Base-by-base conservation (phyloP, 2,888 invertebrate species). In the Pinctada fucata region DNA sequence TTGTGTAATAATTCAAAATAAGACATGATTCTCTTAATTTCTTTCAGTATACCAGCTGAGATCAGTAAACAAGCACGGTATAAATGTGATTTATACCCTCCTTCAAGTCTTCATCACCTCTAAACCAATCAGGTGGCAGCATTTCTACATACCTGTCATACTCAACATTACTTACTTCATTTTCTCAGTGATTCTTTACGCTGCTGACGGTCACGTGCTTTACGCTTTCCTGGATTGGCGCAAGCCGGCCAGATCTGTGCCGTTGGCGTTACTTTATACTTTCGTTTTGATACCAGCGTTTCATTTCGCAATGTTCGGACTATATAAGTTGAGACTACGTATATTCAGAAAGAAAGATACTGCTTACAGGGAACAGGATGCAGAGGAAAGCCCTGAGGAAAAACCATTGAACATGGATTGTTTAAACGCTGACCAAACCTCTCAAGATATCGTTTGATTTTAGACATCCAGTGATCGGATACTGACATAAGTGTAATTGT, bases 21-120 rank as follows among this genome's bases (percentile, higher is more conserved):
- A 31, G 31, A 31, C 31, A 31, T 31, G 31, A 58, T 58, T 58
- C 58, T 58, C 8, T 58, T 58, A 58, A 10, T 10, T 58, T 58
- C 13, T 58, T 58, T 58, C 58, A 58, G 58, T 58, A 10, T 58
- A 58, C 58, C 58, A 13, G 8, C 13, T 58, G 8, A 72, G 72
- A 16, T 70, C 77, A 4, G 67, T 77, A 47, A 72, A 72, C 72
- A 72, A 72, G 52, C 72, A 72, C 52, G 72, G 72, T 5, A 52
- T 72, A 51, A 72, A 72, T 13, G 50, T 72, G 13, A 4, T 72
- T 8, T 72, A 52, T 13, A 52, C 58, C 10, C 8, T 72, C 2
- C 8, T 72, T 2, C 31, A 31, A 3, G 45, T 72, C 45, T 52
- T 72, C 45, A 5, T 45, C 13, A 52, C 72, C 1, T 16, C 16